phyloP scores from a whole-genome alignment of 2,888 invertebrate genomes.

The Aphidoletes aphidimyza region DNA sequence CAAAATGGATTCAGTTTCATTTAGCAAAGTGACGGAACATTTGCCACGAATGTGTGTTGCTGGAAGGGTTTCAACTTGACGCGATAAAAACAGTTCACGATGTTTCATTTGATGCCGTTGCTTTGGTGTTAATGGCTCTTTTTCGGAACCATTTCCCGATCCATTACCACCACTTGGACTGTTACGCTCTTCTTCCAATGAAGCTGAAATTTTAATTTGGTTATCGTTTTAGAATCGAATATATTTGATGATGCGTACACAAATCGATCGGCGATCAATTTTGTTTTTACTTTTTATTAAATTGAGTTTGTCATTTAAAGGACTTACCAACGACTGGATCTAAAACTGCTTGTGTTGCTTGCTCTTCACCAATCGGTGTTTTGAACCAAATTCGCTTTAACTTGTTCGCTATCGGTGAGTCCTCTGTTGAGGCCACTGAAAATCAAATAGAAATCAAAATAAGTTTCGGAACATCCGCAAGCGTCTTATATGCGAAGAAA shows the following conservation, averaged over 20 bases:
- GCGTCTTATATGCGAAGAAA: too few relatives aligned
- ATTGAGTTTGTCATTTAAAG: not conserved
- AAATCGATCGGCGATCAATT: not conserved
- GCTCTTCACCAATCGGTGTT: slow-evolving; percentile 76
- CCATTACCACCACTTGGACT: slow-evolving; percentile 61
- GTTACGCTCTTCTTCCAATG: slow-evolving; percentile 74
- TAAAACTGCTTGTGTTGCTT: slow-evolving; percentile 75
- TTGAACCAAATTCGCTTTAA: slow-evolving; percentile 79
- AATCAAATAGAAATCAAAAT: slow-evolving; percentile 59
- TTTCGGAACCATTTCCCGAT: slow-evolving; percentile 64
- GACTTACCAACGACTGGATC: slow-evolving; percentile 73
- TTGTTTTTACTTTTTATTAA: not conserved
- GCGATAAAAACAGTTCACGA: slow-evolving; percentile 96
- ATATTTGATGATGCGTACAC: too few relatives aligned
- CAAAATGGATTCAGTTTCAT: slow-evolving; percentile 96
- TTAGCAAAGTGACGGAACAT: slow-evolving; percentile 97
- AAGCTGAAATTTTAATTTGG: slow-evolving; percentile 67
- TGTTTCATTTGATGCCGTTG: slow-evolving; percentile 97
- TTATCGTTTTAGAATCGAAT: not conserved
- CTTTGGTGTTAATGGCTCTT: slow-evolving; percentile 79
- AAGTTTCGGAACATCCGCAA: not conserved
- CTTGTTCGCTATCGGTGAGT: slow-evolving; percentile 76
- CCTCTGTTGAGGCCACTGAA: slow-evolving; percentile 75
- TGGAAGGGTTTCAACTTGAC: slow-evolving; percentile 97
- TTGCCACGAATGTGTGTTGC: slow-evolving; percentile 99